Base-by-base conservation (phyloP, 2,888 invertebrate species). In the Orchestes rusci region DNA sequence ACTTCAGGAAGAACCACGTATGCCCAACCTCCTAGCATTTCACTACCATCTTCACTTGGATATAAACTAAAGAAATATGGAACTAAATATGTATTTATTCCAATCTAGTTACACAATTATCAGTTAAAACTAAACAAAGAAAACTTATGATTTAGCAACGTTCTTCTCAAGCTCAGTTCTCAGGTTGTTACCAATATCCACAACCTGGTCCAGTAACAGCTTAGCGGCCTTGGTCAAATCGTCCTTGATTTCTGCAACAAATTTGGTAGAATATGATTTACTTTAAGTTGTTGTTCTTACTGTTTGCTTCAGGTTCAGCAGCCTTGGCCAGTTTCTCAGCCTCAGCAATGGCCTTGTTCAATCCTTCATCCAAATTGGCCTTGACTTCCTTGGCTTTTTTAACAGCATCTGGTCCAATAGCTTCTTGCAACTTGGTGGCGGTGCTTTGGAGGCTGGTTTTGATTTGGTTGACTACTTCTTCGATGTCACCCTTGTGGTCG, bases 351-450 rank as follows among this genome's bases (percentile, higher is more conserved):
- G 62, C 56, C 4, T 57, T 56, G 51, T 63, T 61, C 42, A 65
- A 39, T 19, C 59, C 59, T 18, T 60, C 58, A 40, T 66, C 62
- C 39, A 66, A 53, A 16, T 56, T 59, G n/a, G 46, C 46, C 45
- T 62, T 61, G 39, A 65, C 44, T 45, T 66, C 61, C 27, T 62
- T 53, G 34, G 62, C 64, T 46, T 64, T 62, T 41, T 59, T 56
- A 39, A 57, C 54, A 37, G 61, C 61, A 16, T 66, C 61, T 2
- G 64, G 63, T 43, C 64, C 64, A 30, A 61, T 54, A 38, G 59
- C 53, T 41, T 57, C 53, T 48, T 65, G 51, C 32, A 65, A 40
- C 12, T 58, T 53, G 33, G 51, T 50, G 23, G 59, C 58, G 19
- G 63, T 56, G 36, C 59, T 52, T 30, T 53, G 44, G 20, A 68